Conservation (phyloP, 2,888 invertebrate genomes). For the Coenonympha arcania region DNA sequence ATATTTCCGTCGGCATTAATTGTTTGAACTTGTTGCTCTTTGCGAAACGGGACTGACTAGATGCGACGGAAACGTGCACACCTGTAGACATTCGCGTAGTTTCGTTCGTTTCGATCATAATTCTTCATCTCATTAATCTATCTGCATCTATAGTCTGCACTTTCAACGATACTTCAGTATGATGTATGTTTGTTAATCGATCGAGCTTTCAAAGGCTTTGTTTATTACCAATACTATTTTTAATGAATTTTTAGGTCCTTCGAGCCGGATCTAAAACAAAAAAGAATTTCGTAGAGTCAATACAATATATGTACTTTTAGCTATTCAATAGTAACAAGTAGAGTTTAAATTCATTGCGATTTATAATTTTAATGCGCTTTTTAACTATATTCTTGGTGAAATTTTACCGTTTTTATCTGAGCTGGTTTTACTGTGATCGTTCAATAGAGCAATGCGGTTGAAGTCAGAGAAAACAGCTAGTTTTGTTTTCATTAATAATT, state of each 20-base stretch:
- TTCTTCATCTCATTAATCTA: constrained; percentile 42
- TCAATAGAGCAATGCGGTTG: not conserved
- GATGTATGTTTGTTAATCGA: not conserved
- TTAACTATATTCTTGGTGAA: not conserved
- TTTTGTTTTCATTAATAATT: constrained; percentile 60
- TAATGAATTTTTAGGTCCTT: too few species aligned
- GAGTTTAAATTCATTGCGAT: too few species aligned
- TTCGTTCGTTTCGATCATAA: constrained; percentile 37
- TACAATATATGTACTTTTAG: too few species aligned
- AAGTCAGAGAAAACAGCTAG: constrained; percentile 28
- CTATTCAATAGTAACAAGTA: too few species aligned
- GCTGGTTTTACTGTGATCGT: too few species aligned
- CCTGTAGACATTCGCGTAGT: constrained; percentile 54
- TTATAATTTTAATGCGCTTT: not conserved
- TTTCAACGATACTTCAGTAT: not conserved
- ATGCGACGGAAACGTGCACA: constrained; percentile 50
- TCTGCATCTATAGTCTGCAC: not conserved
- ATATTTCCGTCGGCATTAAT: constrained; percentile 63
- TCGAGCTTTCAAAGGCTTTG: not conserved
- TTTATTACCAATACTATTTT: not conserved
- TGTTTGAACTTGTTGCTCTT: constrained; percentile 50
- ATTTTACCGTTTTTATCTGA: too few species aligned
- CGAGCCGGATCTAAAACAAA: too few species aligned
- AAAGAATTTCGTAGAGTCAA: too few species aligned
- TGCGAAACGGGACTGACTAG: constrained; percentile 48